A percentile compares a stretch with the other conserved stretches of the same genome.
Conservation (phyloP, 1,140 invertebrate genomes). For the Agrypnia vestita region DNA sequence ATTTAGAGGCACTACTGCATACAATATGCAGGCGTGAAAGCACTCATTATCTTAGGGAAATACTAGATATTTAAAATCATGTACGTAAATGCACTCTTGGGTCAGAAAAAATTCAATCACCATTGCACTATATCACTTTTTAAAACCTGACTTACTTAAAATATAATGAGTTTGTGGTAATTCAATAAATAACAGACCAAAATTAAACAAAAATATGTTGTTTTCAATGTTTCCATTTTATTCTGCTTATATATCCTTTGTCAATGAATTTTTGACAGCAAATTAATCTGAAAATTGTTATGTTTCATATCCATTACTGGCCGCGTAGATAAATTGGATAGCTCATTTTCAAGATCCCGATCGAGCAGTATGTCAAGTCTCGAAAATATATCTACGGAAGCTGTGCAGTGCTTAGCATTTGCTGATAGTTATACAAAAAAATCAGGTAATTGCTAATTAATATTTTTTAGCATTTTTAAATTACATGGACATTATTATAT, state of each 20-base stretch:
- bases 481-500: too few species aligned
- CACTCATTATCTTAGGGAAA: too few species aligned
- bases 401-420: constrained; percentile 96
- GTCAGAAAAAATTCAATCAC: too few species aligned
- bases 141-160: too few species aligned
- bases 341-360: constrained; percentile 94
- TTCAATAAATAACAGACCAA: constrained; percentile 23
- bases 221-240: constrained; percentile 20
- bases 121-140: too few species aligned
- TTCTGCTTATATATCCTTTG: constrained; percentile 24
- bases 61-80: too few species aligned
- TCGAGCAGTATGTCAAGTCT: constrained; percentile 98
- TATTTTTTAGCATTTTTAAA: constrained; percentile 48
- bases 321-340: constrained; percentile 95
- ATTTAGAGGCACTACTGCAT: too few species aligned
- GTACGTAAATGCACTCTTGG: too few species aligned
- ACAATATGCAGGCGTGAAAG: too few species aligned
- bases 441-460: constrained; percentile 78
- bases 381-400: constrained; percentile 96
- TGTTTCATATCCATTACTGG: constrained; percentile 71
- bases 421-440: constrained; percentile 96
- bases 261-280: constrained; percentile 30
- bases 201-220: constrained; percentile 14
- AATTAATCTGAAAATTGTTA: constrained; percentile 52
- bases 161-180: too few species aligned